Percentiles rank a stretch among this genome's conserved stretches.
phyloP scores from a whole-genome alignment of 37 sponge, comb jelly and placozoan species.

The Trichoplax adhaerens region DNA sequence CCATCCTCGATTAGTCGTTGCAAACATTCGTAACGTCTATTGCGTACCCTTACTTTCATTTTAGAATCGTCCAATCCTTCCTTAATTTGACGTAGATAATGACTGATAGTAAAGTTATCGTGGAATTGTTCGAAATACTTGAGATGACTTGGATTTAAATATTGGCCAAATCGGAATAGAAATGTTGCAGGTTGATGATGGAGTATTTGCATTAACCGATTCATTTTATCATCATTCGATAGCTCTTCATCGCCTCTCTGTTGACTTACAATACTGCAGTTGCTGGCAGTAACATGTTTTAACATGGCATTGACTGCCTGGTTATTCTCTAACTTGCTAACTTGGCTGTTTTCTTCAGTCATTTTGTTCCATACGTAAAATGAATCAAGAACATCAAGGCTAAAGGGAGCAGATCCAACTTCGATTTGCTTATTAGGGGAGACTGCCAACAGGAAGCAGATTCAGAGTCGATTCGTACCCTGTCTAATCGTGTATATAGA shows the following conservation, averaged over 20 bases:
- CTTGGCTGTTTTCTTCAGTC: too few species aligned
- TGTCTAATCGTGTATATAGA: too few species aligned
- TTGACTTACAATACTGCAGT: conserved; percentile 37
- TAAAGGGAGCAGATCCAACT: too few species aligned
- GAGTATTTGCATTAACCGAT: conserved; percentile 13
- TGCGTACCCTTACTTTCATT: conserved; percentile 6
- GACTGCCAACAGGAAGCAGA: too few species aligned
- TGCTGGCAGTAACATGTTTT: too few species aligned
- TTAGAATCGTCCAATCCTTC: conserved; percentile 1
- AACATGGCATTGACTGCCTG: too few species aligned
- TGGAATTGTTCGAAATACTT: conserved; percentile 24
- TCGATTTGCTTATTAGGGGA: too few species aligned
- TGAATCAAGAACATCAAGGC: too few species aligned
- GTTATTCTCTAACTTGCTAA: too few species aligned
- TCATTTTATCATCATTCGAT: conserved; percentile 28
- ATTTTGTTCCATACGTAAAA: too few species aligned
- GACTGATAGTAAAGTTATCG: conserved; percentile 33
- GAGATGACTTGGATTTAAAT: conserved; percentile 28
- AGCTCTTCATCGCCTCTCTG: conserved; percentile 68
- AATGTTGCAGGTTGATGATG: conserved; percentile 24
- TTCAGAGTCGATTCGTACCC: too few species aligned
- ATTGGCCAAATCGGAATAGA: conserved; percentile 44
- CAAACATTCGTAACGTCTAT: conserved; percentile 45
- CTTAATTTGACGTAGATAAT: conserved; percentile 24
- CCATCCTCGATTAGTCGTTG: conserved; percentile 25